phyloP scores from a whole-genome alignment of 2,113 vertebrate genomes.

The Sminthopsis crassicaudata region DNA sequence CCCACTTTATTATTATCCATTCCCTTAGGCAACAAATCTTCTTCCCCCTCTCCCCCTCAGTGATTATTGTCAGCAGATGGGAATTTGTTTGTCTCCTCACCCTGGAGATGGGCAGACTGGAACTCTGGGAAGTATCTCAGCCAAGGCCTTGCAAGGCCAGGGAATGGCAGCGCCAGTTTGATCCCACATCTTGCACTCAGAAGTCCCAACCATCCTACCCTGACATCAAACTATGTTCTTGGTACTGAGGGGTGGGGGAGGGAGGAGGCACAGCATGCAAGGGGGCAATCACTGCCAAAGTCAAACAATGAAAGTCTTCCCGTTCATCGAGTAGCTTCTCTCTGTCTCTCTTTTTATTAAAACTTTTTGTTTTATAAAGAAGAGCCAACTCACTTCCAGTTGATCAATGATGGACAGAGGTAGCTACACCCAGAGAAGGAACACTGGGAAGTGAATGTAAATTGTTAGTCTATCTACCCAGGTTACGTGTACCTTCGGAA shows the following conservation, averaged over 20 bases:
- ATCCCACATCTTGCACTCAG: neutral
- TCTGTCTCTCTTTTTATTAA: too few species aligned
- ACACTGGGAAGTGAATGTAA: too few species aligned
- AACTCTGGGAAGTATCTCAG: neutral
- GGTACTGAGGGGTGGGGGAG: too few species aligned
- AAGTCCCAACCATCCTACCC: neutral
- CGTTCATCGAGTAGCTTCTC: neutral
- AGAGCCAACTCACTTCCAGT: too few species aligned
- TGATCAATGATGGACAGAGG: too few species aligned
- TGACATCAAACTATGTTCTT: neutral
- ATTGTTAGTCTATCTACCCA: too few species aligned
- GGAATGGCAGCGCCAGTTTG: neutral
- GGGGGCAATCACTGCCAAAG: neutral
- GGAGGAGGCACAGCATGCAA: neutral
- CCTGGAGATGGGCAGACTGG: too few species aligned
- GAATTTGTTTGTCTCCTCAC: neutral
- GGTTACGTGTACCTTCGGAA: too few species aligned
- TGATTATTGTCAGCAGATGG: neutral
- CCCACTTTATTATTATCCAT: neutral
- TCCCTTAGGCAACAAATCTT: neutral
- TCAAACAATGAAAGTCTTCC: neutral
- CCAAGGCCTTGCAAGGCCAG: neutral
- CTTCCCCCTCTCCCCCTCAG: too few species aligned
- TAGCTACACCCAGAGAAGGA: too few species aligned
- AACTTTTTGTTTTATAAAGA: too few species aligned